Evolutionary conservation across 1,140 invertebrate species (phyloP), one percentile per base, ranked within the genome.

Genomic region (Lysiphlebus fabarum): DNA sequence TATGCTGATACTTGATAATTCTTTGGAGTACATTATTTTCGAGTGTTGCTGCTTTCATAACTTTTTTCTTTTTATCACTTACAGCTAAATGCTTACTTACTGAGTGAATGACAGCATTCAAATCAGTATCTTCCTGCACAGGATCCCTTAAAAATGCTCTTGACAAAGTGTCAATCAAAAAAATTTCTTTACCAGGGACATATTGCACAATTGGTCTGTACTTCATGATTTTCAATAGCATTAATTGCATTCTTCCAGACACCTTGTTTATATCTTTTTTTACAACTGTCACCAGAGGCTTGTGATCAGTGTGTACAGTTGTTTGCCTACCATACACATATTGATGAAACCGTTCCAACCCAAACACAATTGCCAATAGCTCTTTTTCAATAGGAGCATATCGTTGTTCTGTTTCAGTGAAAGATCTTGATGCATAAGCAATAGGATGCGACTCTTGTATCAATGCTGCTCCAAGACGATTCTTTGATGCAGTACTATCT

Each of bases 331-430:
- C 73, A 64, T 69, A 70, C 17, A 82, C 62, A 65, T 74, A 82
- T 36, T 70, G 65, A 47, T 67, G 49, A 62, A 80, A 80, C 54
- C 73, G 69, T 53, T 75, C 62, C 17, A 78, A 70, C 0, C 70
- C 79, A 62, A 73, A 77, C 0, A 77, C 66, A n/a, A 84, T 71
- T 0, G 79, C 81, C 12, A 84, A 56, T 43, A 74, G 71, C 66
- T 84, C 82, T 62, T 81, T 80, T 59, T 81, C 78, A 42, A 80
- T 77, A 59, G 76, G 75, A 4, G 74, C 66, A 55, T 74, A 79
- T 4, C 61, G 62, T 54, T 66, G 54, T 56, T 77, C 56, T 0
- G 59, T 50, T 6, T 56, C n/a, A 7, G 61, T 66, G 11, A 74
- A 41, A 6, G 66, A 67, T 56, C 68, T 66, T 7, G 68, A 73